Percentiles rank a stretch among this genome's conserved stretches.
Evolutionary conservation across 2,888 invertebrate genomes (phyloP).

Genomic region (Macrophya annulata): DNA sequence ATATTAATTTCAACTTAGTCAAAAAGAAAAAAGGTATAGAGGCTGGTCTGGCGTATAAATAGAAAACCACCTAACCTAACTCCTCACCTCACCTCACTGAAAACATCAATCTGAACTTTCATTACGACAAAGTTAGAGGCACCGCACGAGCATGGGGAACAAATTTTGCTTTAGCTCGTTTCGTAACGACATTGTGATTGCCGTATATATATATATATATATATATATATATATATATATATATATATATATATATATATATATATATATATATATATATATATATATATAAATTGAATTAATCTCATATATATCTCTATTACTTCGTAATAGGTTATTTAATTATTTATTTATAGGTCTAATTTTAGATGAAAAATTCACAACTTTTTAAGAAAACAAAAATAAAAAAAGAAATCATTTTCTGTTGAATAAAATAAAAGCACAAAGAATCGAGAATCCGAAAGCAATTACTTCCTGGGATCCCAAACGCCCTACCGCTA

Average conservation of each 20-base stretch:
- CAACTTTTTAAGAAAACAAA: no score
- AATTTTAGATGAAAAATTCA: background rate
- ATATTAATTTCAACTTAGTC: slow-evolving; percentile 38
- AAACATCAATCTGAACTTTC: slow-evolving; percentile 54
- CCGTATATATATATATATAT: no score
- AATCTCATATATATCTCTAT: slow-evolving; percentile 30
- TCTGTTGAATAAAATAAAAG: background rate
- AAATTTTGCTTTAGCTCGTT: slow-evolving; percentile 13
- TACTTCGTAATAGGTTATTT: background rate
- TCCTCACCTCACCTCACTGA: slow-evolving; percentile 15
- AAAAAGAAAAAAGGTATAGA: slow-evolving; percentile 2
- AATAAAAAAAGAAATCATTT: no score
- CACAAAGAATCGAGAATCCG: background rate
- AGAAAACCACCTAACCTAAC: slow-evolving; percentile 34
- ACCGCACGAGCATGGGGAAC: background rate
- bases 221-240: no score
- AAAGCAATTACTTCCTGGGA: slow-evolving; percentile 24
- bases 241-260: no score
- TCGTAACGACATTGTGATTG: slow-evolving; percentile 53
- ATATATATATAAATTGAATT: slow-evolving; percentile 48
- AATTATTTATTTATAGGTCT: background rate
- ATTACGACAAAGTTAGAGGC: slow-evolving; percentile 43
- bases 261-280: no score
- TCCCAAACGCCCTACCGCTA: background rate
- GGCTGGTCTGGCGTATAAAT: background rate